A percentile compares a stretch with the other conserved stretches of the same genome.
Evolutionary conservation across 2,888 invertebrate genomes (phyloP).

Genomic region (Ormia ochracea): DNA sequence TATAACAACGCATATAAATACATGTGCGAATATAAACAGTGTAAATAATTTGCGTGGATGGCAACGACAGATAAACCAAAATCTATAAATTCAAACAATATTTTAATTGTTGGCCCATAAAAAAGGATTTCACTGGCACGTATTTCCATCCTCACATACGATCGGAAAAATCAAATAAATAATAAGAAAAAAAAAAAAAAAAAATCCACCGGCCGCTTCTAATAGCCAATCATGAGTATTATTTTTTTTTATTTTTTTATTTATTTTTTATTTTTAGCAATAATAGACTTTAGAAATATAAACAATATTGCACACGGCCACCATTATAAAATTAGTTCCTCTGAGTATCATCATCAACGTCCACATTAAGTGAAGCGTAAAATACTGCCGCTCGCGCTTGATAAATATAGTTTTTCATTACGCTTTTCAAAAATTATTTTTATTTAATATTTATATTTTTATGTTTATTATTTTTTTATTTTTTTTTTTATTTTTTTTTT

Average conservation of each 20-base stretch:
- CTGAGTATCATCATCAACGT: constrained; percentile 18
- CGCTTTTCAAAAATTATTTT: constrained; percentile 49
- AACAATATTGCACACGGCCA: constrained; percentile 77
- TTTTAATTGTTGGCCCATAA: background rate
- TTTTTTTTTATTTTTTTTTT: too few species aligned
- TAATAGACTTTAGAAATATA: constrained; percentile 68
- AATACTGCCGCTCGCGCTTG: constrained; percentile 53
- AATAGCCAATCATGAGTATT: constrained; percentile 61
- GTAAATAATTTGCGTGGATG: background rate
- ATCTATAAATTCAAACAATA: constrained; percentile 4
- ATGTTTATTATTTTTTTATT: constrained; percentile 10
- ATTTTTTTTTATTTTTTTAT: too few species aligned
- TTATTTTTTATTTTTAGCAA: constrained; percentile 64
- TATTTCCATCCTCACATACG: background rate
- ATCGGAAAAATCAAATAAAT: background rate
- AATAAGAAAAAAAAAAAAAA: constrained; percentile 33
- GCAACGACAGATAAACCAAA: background rate
- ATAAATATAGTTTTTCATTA: constrained; percentile 62
- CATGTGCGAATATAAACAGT: background rate
- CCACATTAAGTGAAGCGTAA: constrained; percentile 37
- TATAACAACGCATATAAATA: background rate
- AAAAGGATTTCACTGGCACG: background rate
- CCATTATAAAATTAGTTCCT: constrained; percentile 60
- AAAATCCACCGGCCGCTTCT: constrained; percentile 52
- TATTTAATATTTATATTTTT: constrained; percentile 15